Conservation (phyloP, 2,888 invertebrate species). For the Sinohyriopsis cumingii region DNA sequence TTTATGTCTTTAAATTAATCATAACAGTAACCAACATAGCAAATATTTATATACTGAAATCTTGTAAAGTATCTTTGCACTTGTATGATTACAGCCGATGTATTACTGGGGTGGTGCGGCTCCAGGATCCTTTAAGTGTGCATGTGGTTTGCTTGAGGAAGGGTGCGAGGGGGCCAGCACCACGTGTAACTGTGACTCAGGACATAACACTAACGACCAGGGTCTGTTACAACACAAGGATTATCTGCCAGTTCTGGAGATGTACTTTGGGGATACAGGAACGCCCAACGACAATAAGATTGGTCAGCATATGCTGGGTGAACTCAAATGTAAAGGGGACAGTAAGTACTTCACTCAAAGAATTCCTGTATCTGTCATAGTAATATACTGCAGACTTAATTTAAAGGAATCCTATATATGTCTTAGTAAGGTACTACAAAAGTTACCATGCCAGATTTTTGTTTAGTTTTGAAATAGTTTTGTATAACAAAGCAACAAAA, state of each 20-base stretch:
- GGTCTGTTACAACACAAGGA: constrained; percentile 75
- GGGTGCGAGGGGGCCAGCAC: constrained; percentile 69
- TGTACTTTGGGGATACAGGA: constrained; percentile 92
- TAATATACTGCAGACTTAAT: too few relatives aligned
- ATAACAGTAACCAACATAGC: too few relatives aligned
- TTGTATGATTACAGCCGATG: constrained; percentile 86
- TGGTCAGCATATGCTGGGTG: constrained; percentile 85
- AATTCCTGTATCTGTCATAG: too few relatives aligned
- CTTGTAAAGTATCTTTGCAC: not conserved
- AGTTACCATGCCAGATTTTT: too few relatives aligned
- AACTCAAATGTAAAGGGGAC: constrained; percentile 92
- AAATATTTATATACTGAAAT: too few relatives aligned
- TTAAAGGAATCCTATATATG: too few relatives aligned
- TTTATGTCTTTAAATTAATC: too few relatives aligned
- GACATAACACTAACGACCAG: constrained; percentile 57
- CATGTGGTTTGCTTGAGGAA: constrained; percentile 90
- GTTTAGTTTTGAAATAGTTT: too few relatives aligned
- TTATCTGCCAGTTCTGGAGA: constrained; percentile 91
- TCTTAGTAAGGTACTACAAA: too few relatives aligned
- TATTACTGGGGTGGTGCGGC: constrained; percentile 88
- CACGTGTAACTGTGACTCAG: constrained; percentile 95
- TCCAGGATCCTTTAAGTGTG: constrained; percentile 86
- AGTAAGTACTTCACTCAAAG: constrained; percentile 74
- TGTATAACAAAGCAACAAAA: not conserved
- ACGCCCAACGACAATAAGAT: constrained; percentile 91